Percentiles rank a stretch among this genome's conserved stretches.
Conservation (phyloP, 1,140 invertebrate genomes). For the Eulimnadia texana region DNA sequence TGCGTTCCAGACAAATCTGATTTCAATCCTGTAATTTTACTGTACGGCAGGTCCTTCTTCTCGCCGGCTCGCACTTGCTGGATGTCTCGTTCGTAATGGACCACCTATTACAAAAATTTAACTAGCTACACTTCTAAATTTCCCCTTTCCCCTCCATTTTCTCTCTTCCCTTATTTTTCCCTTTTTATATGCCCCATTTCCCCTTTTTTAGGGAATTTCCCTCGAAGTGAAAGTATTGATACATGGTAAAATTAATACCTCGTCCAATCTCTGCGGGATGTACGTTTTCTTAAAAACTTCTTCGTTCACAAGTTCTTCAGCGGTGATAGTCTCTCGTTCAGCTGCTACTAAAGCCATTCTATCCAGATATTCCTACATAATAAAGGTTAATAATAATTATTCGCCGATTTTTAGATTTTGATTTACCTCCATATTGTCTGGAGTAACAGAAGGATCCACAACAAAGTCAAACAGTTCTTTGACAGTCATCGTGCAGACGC, state of each 20-base stretch:
- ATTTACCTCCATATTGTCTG: conserved; percentile 62
- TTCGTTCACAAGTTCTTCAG: conserved; percentile 59
- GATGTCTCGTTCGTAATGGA: conserved; percentile 80
- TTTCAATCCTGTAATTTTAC: conserved; percentile 69
- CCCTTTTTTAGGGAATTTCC: too few relatives aligned
- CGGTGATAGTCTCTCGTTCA: conserved; percentile 42
- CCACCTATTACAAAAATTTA: conserved; percentile 40
- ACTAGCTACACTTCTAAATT: background rate
- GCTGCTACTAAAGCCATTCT: conserved; percentile 47
- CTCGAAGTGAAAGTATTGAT: background rate
- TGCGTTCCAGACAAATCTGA: conserved; percentile 57
- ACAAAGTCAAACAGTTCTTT: conserved; percentile 93
- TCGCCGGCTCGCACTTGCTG: conserved; percentile 57
- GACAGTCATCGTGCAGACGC: conserved; percentile 74
- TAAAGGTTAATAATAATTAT: background rate
- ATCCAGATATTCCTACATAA: conserved; percentile 37
- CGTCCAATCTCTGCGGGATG: conserved; percentile 85
- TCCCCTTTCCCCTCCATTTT: too few relatives aligned
- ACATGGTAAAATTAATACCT: conserved; percentile 41
- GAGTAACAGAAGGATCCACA: conserved; percentile 70
- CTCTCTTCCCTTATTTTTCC: too few relatives aligned
- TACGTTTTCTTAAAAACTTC: conserved; percentile 87
- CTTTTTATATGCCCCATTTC: too few relatives aligned
- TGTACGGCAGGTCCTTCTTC: conserved; percentile 58
- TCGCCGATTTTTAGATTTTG: background rate